Percentiles rank a stretch among this genome's conserved stretches.
These are phyloP conservation scores for Chaitophorus viminalis DNA, from an alignment of 2,888 invertebrate genomes.

Conservation along the genomic window DNA sequence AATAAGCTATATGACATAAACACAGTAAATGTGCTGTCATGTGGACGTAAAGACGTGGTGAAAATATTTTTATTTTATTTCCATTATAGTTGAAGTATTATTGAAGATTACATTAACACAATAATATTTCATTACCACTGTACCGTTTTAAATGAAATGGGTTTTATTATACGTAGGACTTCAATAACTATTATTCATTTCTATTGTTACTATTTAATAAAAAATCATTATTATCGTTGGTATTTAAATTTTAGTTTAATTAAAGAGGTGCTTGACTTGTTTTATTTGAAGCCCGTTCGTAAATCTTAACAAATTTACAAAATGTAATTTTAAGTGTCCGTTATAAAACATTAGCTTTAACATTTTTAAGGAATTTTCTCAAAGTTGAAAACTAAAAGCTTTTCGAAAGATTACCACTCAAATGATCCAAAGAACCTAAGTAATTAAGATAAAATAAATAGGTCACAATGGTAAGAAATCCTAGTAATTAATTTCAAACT, in stretches of 20 bases:
- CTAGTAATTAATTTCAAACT: constrained; percentile 28
- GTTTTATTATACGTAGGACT: background rate
- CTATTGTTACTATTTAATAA: background rate
- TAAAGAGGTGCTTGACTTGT: too few species aligned
- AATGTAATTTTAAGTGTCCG: background rate
- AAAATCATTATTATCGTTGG: background rate
- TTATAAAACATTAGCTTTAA: background rate
- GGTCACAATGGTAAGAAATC: background rate
- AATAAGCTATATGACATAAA: background rate
- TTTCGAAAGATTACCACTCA: background rate
- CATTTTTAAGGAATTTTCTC: background rate
- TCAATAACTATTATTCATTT: background rate
- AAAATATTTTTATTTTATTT: background rate
- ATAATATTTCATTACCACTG: background rate
- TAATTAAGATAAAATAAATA: constrained; percentile 6
- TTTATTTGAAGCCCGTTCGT: background rate
- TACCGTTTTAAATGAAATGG: background rate
- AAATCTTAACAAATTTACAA: background rate
- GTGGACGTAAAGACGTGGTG: background rate
- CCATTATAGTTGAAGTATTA: background rate
- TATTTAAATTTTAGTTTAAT: background rate
- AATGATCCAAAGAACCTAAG: background rate
- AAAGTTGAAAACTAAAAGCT: constrained; percentile 1
- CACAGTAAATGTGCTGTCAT: background rate
- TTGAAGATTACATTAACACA: background rate